These are phyloP conservation scores for Alces alces DNA, from an alignment of 2,113 vertebrate species.

Conservation along the genomic window DNA sequence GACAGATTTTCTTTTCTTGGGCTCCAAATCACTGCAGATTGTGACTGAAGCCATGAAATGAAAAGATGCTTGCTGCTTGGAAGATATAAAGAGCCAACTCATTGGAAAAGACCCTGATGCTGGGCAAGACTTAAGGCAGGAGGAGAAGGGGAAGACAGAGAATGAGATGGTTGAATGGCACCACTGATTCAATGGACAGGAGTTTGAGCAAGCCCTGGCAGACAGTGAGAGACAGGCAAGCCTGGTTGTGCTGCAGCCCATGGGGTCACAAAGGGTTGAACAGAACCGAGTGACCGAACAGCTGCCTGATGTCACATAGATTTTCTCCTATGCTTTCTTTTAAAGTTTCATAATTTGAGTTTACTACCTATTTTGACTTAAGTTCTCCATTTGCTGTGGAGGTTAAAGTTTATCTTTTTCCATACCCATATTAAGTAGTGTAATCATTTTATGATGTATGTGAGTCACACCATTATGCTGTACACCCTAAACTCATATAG, in stretches of 20 bases:
- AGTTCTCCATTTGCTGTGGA: not conserved
- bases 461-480: not conserved
- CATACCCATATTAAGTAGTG: not conserved
- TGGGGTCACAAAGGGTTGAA: not conserved
- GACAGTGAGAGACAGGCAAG: not conserved
- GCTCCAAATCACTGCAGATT: not conserved
- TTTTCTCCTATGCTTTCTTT: not conserved
- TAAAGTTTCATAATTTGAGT: not conserved
- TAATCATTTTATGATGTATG: not conserved
- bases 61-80: not conserved
- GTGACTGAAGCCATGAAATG: not conserved
- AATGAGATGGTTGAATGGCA: not conserved
- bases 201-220: not conserved
- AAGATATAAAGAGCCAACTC: not conserved
- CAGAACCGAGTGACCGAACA: not conserved
- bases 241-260: not conserved
- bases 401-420: not conserved
- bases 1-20: not conserved
- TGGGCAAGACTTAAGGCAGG: not conserved
- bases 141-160: not conserved
- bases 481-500: not conserved
- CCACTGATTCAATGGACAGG: not conserved
- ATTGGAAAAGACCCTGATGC: not conserved
- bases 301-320: not conserved
- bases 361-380: not conserved